Conservation (phyloP, 30 jellyfish, hydroid and myxozoan species). For the Haliclystus octoradiatus region DNA sequence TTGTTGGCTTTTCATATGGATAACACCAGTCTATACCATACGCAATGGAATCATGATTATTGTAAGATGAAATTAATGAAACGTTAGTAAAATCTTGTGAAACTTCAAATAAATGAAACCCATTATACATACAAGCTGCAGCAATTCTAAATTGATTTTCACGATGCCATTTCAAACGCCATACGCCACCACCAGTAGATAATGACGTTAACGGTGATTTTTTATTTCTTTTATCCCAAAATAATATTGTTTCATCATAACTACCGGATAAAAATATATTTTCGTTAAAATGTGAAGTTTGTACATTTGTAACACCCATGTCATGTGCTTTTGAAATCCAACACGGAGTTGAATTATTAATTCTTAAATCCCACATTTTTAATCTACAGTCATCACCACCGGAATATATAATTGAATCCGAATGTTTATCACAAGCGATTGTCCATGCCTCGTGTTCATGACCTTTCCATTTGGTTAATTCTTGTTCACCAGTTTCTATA, state of each 20-base stretch:
- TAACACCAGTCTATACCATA: conserved; percentile 82
- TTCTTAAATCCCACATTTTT: conserved; percentile 62
- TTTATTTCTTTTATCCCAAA: conserved; percentile 69
- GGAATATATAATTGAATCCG: conserved; percentile 22
- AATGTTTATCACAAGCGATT: conserved; percentile 42
- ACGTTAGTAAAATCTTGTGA: conserved; percentile 3
- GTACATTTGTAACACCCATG: conserved; percentile 88
- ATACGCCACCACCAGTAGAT: conserved; percentile 83
- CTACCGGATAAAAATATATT: conserved; percentile 51
- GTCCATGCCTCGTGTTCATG: conserved; percentile 90
- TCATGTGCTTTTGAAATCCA: conserved; percentile 36
- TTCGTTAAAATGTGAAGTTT: conserved; percentile 27
- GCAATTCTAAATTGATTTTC: conserved; percentile 11
- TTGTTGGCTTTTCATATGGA: background rate
- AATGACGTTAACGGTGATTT: conserved; percentile 33
- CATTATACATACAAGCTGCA: conserved; percentile 92
- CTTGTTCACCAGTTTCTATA: background rate
- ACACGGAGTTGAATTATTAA: conserved; percentile 15
- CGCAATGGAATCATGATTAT: conserved; percentile 65
- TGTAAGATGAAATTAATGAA: conserved; percentile 15
- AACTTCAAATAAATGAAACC: conserved; percentile 43
- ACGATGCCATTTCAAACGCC: conserved; percentile 96
- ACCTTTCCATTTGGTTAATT: conserved; percentile 43
- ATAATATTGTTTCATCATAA: conserved; percentile 50
- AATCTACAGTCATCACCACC: conserved; percentile 83